Percentiles rank a stretch among this genome's conserved stretches.
Conservation (phyloP, 2,888 invertebrate genomes). For the Ormia ochracea region DNA sequence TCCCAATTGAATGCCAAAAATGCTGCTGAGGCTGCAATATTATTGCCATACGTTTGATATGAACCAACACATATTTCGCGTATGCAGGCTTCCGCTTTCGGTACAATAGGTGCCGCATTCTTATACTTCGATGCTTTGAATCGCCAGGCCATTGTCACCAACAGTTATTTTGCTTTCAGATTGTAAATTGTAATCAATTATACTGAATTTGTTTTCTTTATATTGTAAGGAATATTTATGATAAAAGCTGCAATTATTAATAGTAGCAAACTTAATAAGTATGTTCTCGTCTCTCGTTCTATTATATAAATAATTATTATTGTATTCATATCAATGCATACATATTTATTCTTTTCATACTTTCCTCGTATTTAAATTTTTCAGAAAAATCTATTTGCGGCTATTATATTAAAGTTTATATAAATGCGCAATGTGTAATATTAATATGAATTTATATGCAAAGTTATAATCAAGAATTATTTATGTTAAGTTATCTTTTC, state of each 20-base stretch:
- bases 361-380: neutral
- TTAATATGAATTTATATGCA: too few species aligned
- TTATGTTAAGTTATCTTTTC: neutral
- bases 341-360: constrained; percentile 8
- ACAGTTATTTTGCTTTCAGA: constrained; percentile 26
- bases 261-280: constrained; percentile 23
- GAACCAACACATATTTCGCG: constrained; percentile 94
- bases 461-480: neutral
- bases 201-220: constrained; percentile 42
- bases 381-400: constrained; percentile 17
- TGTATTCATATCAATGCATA: constrained; percentile 35
- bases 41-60: constrained; percentile 96
- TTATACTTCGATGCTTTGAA: constrained; percentile 99
- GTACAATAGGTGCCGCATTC: constrained; percentile 97
- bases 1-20: constrained; percentile 98
- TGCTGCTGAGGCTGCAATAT: constrained; percentile 93
- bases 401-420: constrained; percentile 7
- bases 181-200: constrained; percentile 50
- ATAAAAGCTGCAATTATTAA: constrained; percentile 49
- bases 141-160: constrained; percentile 88
- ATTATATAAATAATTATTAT: constrained; percentile 28
- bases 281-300: neutral
- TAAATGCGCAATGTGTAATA: neutral
- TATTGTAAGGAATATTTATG: constrained; percentile 32
- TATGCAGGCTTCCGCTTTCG: constrained; percentile 92